phyloP scores from a whole-genome alignment of 2,888 invertebrate genomes.

The Celastrina argiolus region DNA sequence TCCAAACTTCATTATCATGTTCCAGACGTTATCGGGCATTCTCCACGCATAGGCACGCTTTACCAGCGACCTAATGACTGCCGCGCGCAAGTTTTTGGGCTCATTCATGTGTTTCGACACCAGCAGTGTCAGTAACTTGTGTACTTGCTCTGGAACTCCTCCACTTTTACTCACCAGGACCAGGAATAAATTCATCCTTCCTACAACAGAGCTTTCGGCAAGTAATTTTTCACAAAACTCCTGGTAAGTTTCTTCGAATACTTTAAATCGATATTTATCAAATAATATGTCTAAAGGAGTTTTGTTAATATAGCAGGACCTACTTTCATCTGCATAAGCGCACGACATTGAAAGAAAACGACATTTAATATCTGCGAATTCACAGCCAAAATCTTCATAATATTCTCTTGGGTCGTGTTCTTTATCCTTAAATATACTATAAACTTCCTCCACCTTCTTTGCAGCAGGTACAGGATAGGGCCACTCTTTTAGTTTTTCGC shows the following conservation, averaged over 20 bases:
- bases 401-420: conserved; percentile 27
- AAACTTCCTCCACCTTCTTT: conserved; percentile 28
- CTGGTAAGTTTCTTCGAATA: conserved; percentile 47
- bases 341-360: neutral
- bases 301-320: conserved; percentile 10
- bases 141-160: conserved; percentile 43
- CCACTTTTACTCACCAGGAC: conserved; percentile 61
- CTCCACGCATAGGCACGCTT: conserved; percentile 57
- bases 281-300: conserved; percentile 49
- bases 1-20: conserved; percentile 45
- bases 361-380: conserved; percentile 12
- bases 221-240: conserved; percentile 46
- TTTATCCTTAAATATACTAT: conserved; percentile 41
- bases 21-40: conserved; percentile 46
- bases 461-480: conserved; percentile 40
- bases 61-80: conserved; percentile 54
- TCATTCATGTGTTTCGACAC: conserved; percentile 49
- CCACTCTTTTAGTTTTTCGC: conserved; percentile 40
- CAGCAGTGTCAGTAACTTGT: conserved; percentile 43
- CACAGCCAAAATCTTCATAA: conserved; percentile 24
- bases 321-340: neutral
- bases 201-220: conserved; percentile 44
- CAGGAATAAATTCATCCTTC: conserved; percentile 53
- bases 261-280: conserved; percentile 49
- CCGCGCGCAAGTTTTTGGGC: conserved; percentile 49